phyloP scores from a whole-genome alignment of 1,140 invertebrate genomes.

The Drosophila ohnishii region DNA sequence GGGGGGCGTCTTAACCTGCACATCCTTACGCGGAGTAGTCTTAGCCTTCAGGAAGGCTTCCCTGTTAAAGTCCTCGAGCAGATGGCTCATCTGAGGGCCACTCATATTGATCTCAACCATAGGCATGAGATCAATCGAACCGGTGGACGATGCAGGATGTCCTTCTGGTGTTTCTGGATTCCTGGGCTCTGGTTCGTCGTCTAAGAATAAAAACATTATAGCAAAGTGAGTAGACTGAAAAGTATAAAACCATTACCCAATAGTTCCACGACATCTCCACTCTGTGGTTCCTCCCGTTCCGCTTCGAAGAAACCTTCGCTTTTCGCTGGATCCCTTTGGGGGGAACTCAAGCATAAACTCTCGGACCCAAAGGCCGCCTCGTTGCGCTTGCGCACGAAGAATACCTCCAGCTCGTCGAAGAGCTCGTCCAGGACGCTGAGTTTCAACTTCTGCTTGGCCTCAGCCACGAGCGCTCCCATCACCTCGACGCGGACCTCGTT shows the following conservation, averaged over 20 bases:
- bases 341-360: conserved; percentile 27
- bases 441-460: conserved; percentile 45
- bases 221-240: background rate
- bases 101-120: conserved; percentile 72
- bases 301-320: conserved; percentile 8
- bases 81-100: conserved; percentile 36
- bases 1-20: background rate
- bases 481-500: conserved; percentile 53
- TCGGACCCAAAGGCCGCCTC: conserved; percentile 34
- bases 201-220: conserved; percentile 5
- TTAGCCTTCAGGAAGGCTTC: conserved; percentile 17
- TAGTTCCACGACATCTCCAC: conserved; percentile 23
- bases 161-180: background rate
- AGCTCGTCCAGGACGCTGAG: conserved; percentile 53
- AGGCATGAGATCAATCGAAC: conserved; percentile 21
- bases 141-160: background rate
- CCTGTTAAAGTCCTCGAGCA: conserved; percentile 43
- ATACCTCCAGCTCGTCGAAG: conserved; percentile 57
- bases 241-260: conserved; percentile 28
- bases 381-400: conserved; percentile 59
- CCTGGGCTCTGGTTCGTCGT: conserved; percentile 29
- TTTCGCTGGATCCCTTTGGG: background rate
- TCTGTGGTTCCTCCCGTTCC: background rate
- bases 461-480: conserved; percentile 19
- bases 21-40: background rate